Percentiles rank a stretch among this genome's conserved stretches.
These are phyloP conservation scores for Liodrosophila aerea DNA, from an alignment of 2,888 invertebrate species.

Conservation along the genomic window DNA sequence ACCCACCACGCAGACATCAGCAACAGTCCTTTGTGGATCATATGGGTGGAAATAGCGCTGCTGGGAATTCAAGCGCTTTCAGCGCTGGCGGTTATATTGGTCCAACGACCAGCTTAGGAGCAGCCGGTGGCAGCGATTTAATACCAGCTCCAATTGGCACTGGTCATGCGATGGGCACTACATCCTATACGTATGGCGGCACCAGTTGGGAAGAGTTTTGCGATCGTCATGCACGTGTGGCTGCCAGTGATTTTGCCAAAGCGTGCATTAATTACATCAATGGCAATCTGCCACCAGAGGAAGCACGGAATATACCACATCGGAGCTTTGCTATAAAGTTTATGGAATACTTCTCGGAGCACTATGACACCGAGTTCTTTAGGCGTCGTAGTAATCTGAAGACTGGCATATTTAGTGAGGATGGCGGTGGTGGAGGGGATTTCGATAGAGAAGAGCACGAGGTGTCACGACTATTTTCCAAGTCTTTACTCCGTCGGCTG, in stretches of 20 bases:
- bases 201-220: constrained; percentile 92
- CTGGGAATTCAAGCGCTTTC: constrained; percentile 69
- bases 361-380: constrained; percentile 91
- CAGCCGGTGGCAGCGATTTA: constrained; percentile 70
- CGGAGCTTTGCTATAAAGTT: constrained; percentile 92
- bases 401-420: constrained; percentile 56
- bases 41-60: constrained; percentile 78
- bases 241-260: constrained; percentile 94
- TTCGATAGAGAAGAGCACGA: constrained; percentile 89
- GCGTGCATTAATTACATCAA: constrained; percentile 91
- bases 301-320: constrained; percentile 87
- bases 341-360: constrained; percentile 91
- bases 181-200: constrained; percentile 79
- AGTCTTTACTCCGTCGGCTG: constrained; percentile 92
- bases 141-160: constrained; percentile 76
- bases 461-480: constrained; percentile 90
- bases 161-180: constrained; percentile 46
- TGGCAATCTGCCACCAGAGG: constrained; percentile 87
- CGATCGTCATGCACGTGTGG: constrained; percentile 92
- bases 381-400: constrained; percentile 84
- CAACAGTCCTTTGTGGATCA: constrained; percentile 36
- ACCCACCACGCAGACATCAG: constrained; percentile 35
- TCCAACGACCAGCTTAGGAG: constrained; percentile 70
- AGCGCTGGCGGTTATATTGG: constrained; percentile 79
- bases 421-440: constrained; percentile 79